phyloP scores from a whole-genome alignment of 1,140 invertebrate species.

The Vanessa tameamea region DNA sequence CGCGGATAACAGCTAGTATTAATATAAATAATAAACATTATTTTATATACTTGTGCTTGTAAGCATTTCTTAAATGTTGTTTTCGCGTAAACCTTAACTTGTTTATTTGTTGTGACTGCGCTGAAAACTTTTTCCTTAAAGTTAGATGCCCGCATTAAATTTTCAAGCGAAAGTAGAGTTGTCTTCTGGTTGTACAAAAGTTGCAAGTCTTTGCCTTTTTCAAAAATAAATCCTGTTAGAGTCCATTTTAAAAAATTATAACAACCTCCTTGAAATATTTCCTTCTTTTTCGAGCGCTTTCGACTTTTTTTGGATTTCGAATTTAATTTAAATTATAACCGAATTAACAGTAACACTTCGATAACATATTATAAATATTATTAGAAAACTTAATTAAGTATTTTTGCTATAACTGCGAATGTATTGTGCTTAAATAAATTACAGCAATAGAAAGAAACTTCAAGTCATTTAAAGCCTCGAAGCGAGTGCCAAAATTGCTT shows the following conservation, averaged over 20 bases:
- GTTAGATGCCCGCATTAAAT: slow-evolving; percentile 5
- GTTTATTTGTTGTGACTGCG: slow-evolving; percentile 1
- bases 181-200: slow-evolving; percentile 3
- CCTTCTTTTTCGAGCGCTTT: not conserved
- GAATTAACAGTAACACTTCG: not conserved
- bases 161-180: slow-evolving; percentile 9
- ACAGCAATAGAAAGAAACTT: slow-evolving; percentile 11
- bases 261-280: not conserved
- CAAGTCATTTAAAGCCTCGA: slow-evolving; percentile 7
- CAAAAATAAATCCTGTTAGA: not conserved
- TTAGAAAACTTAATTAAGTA: not conserved
- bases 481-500: slow-evolving; percentile 28
- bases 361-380: not conserved
- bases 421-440: slow-evolving; percentile 2
- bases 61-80: slow-evolving; percentile 6
- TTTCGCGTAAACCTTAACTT: slow-evolving; percentile 4
- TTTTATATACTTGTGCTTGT: not conserved
- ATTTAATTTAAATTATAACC: not conserved
- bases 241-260: not conserved
- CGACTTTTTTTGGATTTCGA: not conserved
- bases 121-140: slow-evolving; percentile 3
- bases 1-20: no score
- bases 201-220: slow-evolving; percentile 2
- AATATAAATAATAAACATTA: no score
- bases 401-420: not conserved